These are phyloP conservation scores for Pleuronectes platessa DNA, from an alignment of 2,113 vertebrate genomes.

Conservation along the genomic window DNA sequence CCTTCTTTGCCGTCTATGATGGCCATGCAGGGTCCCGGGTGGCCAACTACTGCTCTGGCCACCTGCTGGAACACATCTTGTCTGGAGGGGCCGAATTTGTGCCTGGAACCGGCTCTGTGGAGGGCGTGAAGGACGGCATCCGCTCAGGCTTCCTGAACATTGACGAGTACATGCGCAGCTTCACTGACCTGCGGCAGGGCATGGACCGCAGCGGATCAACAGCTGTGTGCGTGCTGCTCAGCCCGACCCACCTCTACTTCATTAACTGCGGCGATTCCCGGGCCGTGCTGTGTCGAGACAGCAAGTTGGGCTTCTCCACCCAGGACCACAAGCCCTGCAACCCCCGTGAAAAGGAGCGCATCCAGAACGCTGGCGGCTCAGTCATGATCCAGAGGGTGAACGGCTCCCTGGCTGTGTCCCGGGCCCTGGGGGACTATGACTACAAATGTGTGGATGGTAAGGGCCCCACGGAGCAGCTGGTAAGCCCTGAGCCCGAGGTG, in stretches of 20 bases:
- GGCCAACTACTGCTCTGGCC: slow-evolving; percentile 97
- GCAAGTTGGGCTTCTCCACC: slow-evolving; percentile 96
- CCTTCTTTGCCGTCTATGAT: slow-evolving; percentile 98
- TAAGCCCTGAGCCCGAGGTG: slow-evolving; percentile 98
- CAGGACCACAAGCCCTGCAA: slow-evolving; percentile 99
- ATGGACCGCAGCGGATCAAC: slow-evolving; percentile 99
- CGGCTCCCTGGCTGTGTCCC: slow-evolving; percentile 96
- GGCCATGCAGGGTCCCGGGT: slow-evolving; percentile 98
- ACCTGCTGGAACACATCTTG: slow-evolving; percentile 96
- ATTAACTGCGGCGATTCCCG: slow-evolving; percentile 99
- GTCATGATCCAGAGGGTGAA: slow-evolving; percentile 99
- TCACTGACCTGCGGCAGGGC: slow-evolving; percentile 96
- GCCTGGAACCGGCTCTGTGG: slow-evolving; percentile 87
- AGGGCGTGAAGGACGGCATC: slow-evolving; percentile 96
- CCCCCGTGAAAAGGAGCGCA: slow-evolving; percentile 96
- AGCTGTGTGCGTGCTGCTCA: slow-evolving; percentile 95
- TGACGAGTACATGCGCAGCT: slow-evolving; percentile 99
- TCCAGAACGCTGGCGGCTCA: slow-evolving; percentile 97
- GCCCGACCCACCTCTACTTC: slow-evolving; percentile 95
- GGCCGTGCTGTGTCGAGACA: slow-evolving; percentile 92
- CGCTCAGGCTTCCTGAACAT: slow-evolving; percentile 99
- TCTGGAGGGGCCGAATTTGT: slow-evolving; percentile 92
- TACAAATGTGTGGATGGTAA: slow-evolving; percentile 99
- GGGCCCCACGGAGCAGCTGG: slow-evolving; percentile 98
- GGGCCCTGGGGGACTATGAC: slow-evolving; percentile 98